Evolutionary conservation across 2,888 invertebrate species (phyloP), one percentile per base, ranked within the genome.

Genomic region (Pilophorus perplexus): DNA sequence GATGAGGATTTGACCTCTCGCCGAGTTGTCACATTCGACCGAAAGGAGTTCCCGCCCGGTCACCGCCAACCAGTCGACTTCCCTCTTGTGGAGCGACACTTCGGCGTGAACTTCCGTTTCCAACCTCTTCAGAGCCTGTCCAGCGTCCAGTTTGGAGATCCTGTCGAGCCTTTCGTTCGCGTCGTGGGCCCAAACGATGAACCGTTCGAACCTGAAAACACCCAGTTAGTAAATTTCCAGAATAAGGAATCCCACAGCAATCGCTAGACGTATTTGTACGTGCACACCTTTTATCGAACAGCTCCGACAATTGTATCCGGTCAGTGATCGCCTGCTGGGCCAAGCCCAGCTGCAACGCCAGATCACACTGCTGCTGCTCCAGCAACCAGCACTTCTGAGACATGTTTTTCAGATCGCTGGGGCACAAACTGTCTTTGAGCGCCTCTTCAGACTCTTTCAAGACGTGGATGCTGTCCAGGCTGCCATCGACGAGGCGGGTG

Each of bases 381-480:
- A 92, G 77, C 68, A 90, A 81, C 84, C 90, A 88, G 69, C 87
- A 82, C 71, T 84, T 83, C 75, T 92, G 92, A 72, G 86, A 85
- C 52, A 92, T 84, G 12, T 85, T 80, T 75, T 91, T 88, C 77
- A 90, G 87, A 74, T 93, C 93, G 50, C 86, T 84, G 0, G 91
- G 90, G 75, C 89, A 90, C 3, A 93, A 81, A 73, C 89, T 89
- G 75, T 92, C 90, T 73, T 90, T 89, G 2, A 93, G 79, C 76
- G 91, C 87, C 75, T 92, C 90, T 72, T 90, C 87, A 27, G 85
- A 84, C 0, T 87, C 84, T 44, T 85, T 86, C 0, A 91, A 79
- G 28, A 84, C 80, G 75, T 91, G 89, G 22, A 91, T 79, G 38
- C 72, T 70, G 18, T 55, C 54, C 8, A 70, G 66, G 48, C 71